A percentile compares a stretch with the other conserved stretches of the same genome.
phyloP scores from a whole-genome alignment of 2,113 vertebrate genomes.

The Myrmecophaga tridactyla region DNA sequence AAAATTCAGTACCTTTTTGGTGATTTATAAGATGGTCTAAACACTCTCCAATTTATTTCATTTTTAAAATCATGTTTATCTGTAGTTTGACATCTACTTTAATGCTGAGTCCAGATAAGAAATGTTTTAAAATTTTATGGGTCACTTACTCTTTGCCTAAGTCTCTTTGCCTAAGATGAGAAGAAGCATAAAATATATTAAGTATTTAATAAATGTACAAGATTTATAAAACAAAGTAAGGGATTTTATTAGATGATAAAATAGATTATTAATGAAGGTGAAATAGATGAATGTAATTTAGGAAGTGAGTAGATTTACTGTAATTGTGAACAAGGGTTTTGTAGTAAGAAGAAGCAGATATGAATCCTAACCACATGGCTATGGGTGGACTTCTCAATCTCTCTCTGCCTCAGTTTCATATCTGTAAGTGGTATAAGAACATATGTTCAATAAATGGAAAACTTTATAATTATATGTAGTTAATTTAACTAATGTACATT shows the following conservation, averaged over 20 bases:
- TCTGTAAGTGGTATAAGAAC: not conserved
- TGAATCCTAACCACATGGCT: not conserved
- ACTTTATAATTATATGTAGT: not conserved
- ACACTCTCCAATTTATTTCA: not conserved
- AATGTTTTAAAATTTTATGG: not conserved
- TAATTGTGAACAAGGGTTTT: not conserved
- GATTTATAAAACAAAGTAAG: not conserved
- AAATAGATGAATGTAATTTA: not conserved
- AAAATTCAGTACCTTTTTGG: not conserved
- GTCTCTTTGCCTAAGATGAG: not conserved
- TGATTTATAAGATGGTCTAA: not conserved
- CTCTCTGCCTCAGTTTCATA: not conserved
- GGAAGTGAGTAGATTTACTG: not conserved
- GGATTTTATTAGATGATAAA: not conserved
- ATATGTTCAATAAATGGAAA: not conserved
- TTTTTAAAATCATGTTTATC: not conserved
- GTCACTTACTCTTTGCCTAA: not conserved
- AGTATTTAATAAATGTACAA: not conserved
- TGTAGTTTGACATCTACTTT: not conserved
- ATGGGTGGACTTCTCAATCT: not conserved
- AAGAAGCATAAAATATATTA: not conserved
- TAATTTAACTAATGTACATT: not conserved
- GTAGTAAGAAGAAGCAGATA: not conserved
- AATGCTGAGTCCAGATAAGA: not conserved
- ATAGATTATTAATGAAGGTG: not conserved